Evolutionary conservation across 2,797 vertebrate genomes (phyloP).

Genomic region (Hybognathus amarus): DNA sequence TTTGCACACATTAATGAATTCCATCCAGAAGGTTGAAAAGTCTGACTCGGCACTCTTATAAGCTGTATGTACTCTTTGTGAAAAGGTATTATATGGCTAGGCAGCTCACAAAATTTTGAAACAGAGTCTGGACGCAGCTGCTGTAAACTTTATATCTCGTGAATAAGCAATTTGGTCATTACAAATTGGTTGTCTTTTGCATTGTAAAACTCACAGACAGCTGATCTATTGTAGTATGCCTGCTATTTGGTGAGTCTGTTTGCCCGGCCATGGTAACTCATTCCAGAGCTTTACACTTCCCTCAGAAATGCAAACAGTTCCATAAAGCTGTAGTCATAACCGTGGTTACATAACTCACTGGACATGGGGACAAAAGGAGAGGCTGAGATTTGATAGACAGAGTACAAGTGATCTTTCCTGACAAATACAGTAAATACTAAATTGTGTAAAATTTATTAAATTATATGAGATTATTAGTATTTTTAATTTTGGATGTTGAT

Average conservation of each 20-base stretch:
- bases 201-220: neutral
- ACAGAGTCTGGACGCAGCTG: neutral
- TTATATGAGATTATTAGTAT: neutral
- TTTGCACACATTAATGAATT: constrained; percentile 12
- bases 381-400: constrained; percentile 21
- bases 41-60: neutral
- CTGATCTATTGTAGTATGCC: constrained; percentile 12
- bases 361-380: constrained; percentile 53
- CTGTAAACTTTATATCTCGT: neutral
- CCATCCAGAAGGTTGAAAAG: neutral
- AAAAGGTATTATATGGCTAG: neutral
- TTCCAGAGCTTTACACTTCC: constrained; percentile 59
- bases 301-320: constrained; percentile 55
- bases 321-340: constrained; percentile 44
- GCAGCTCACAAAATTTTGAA: neutral
- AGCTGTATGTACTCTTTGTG: neutral
- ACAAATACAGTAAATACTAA: neutral
- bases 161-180: neutral
- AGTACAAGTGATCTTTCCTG: neutral
- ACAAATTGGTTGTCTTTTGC: neutral
- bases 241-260: constrained; percentile 39
- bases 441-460: neutral
- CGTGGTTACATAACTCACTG: constrained; percentile 63
- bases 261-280: constrained; percentile 50
- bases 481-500: neutral